A percentile compares a stretch with the other conserved stretches of the same genome.
phyloP scores from a whole-genome alignment of 2,888 invertebrate genomes.

The Hedychridium roseum region DNA sequence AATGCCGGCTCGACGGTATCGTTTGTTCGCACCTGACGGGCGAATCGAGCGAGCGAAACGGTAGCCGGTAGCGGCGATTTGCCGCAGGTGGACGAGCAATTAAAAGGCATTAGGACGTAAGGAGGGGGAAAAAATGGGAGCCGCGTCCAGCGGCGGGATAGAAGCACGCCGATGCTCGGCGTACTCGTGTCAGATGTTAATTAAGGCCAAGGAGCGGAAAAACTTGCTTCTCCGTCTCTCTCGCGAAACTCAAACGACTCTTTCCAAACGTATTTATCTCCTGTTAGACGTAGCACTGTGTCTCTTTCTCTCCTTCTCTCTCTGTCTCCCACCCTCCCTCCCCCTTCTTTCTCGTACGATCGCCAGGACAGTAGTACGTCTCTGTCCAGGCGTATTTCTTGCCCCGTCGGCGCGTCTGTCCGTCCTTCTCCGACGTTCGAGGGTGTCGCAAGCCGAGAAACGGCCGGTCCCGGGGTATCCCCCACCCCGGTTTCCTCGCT shows the following conservation, averaged over 20 bases:
- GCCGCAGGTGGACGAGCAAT: conserved; percentile 36
- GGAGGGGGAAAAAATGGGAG: conserved; percentile 24
- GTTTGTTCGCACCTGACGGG: conserved; percentile 29
- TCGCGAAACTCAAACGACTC: too few relatives aligned
- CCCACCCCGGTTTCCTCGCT: conserved; percentile 6
- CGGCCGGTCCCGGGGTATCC: conserved; percentile 26
- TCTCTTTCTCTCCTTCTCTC: too few relatives aligned
- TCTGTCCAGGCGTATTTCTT: too few relatives aligned
- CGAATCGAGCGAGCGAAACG: conserved; percentile 32
- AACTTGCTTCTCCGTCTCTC: conserved; percentile 43
- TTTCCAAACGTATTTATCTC: too few relatives aligned
- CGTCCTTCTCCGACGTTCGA: too few relatives aligned
- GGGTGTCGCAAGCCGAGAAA: conserved; percentile 57
- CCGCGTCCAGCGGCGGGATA: conserved; percentile 35
- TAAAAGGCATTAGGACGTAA: conserved; percentile 33
- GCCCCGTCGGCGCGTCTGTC: too few relatives aligned
- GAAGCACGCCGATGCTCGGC: conserved; percentile 37
- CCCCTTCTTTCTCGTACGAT: too few relatives aligned
- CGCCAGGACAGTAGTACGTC: too few relatives aligned
- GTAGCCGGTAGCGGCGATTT: conserved; percentile 30
- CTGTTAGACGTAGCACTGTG: too few relatives aligned
- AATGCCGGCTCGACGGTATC: conserved; percentile 29
- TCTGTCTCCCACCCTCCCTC: too few relatives aligned
- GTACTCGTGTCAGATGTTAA: conserved; percentile 59
- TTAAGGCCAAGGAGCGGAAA: conserved; percentile 61